phyloP scores from a whole-genome alignment of 2,888 invertebrate species.

The Volucella inanis region DNA sequence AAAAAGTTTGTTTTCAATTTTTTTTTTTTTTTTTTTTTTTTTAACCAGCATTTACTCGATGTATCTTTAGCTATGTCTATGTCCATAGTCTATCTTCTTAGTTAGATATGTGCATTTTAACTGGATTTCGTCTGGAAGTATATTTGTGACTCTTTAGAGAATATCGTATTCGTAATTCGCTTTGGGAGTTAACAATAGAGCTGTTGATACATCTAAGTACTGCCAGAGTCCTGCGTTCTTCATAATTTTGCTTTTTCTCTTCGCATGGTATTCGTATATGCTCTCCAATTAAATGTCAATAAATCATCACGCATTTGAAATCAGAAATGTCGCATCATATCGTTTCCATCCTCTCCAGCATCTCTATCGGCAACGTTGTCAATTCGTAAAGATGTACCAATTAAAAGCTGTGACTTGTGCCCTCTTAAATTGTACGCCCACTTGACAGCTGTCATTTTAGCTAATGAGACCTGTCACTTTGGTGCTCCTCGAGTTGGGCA shows the following conservation, averaged over 20 bases:
- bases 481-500: conserved; percentile 58
- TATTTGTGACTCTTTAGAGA: conserved; percentile 11
- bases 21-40: background rate
- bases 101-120: conserved; percentile 59
- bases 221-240: background rate
- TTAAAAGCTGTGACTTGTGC: conserved; percentile 66
- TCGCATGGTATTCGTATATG: background rate
- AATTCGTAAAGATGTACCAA: conserved; percentile 63
- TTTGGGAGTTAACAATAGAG: conserved; percentile 12
- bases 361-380: conserved; percentile 20
- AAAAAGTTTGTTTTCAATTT: conserved; percentile 4
- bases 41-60: background rate
- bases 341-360: conserved; percentile 12
- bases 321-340: background rate
- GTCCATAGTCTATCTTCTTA: conserved; percentile 7
- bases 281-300: conserved; percentile 64
- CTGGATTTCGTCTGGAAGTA: conserved; percentile 35
- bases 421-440: conserved; percentile 65
- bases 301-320: conserved; percentile 48
- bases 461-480: conserved; percentile 73
- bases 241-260: conserved; percentile 4
- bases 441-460: conserved; percentile 67
- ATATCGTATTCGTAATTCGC: conserved; percentile 18
- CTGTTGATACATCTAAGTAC: background rate
- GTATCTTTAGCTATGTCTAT: conserved; percentile 26